Base-by-base conservation (phyloP, 1,140 invertebrate species). In the Drosophila mojavensis region DNA sequence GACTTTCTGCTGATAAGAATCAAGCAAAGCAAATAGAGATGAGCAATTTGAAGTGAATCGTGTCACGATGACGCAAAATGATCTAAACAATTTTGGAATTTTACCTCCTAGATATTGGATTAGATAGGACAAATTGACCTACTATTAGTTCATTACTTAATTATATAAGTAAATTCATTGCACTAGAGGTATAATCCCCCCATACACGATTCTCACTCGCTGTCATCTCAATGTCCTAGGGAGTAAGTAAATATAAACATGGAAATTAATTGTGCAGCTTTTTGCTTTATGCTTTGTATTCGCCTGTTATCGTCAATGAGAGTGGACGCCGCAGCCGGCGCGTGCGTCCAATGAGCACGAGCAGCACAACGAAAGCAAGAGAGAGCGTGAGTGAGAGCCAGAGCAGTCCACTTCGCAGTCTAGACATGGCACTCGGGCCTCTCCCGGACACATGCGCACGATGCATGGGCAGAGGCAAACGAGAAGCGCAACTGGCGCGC, bases 361-460 rank as follows among this genome's bases (percentile, higher is more conserved):
- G 43, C 43, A 47, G 1, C n/a, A 47, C 4, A 47, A 9, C 15
- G 43, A 47, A 47, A 45, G 43, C 41, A 7, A 15, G 13, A 53
- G 41, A 28, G 66, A 54, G 66, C 36, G 50, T 26, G 51, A 36
- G 24, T 10, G 3, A 30, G 41, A 61, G 69, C 54, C 48, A 51
- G 53, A 58, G 36, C 48, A 33, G 10, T n/a, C 36, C 66, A 68
- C 64, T 74, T 33, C 39, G 56, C 50, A 61, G 70, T 68, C 56
- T 60, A 59, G 75, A 62, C 62, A 48, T 39, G 58, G 24, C 28
- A 20, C 48, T 36, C 33, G 28, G 36, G 41, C 41, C 59, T 64
- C 61, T 65, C 58, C 54, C 64, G 53, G 53, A 53, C 65, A 79
- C 80, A 88, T 89, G 83, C 80, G 83, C 84, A 63, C 71, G 48